Conservation (phyloP, 2,113 vertebrate genomes). For the Oryzias woworae region DNA sequence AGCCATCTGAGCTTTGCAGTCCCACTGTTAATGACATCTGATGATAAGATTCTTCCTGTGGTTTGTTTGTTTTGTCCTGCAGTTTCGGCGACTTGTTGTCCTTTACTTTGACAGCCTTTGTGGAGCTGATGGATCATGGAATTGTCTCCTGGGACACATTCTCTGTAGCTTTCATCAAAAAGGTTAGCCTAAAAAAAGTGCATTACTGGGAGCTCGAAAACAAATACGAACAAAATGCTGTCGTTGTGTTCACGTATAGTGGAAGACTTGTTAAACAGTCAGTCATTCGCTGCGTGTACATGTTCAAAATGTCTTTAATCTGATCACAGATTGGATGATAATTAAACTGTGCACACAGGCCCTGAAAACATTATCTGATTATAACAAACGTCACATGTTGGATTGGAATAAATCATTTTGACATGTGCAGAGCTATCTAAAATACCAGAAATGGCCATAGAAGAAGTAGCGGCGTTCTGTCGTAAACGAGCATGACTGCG, state of each 20-base stretch:
- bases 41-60: slow-evolving; percentile 60
- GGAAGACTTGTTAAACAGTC: too few relatives aligned
- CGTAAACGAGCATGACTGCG: too few relatives aligned
- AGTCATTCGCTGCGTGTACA: too few relatives aligned
- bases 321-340: too few relatives aligned
- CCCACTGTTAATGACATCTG: slow-evolving; percentile 22
- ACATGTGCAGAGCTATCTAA: too few relatives aligned
- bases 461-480: too few relatives aligned
- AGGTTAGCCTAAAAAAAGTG: slow-evolving; percentile 76
- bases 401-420: too few relatives aligned
- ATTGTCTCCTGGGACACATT: slow-evolving; percentile 99
- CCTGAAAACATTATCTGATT: too few relatives aligned
- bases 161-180: slow-evolving; percentile 99
- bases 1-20: slow-evolving; percentile 49
- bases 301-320: too few relatives aligned
- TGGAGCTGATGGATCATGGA: slow-evolving; percentile 99
- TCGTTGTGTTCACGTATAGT: not conserved
- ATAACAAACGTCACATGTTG: too few relatives aligned
- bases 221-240: not conserved
- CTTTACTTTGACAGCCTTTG: slow-evolving; percentile 97
- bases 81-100: slow-evolving; percentile 98
- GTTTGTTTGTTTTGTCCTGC: slow-evolving; percentile 71
- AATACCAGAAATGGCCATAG: too few relatives aligned
- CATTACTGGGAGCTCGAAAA: not conserved
- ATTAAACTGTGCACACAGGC: too few relatives aligned